Conservation (phyloP, 2,113 vertebrate genomes). For the Peromyscus maniculatus region DNA sequence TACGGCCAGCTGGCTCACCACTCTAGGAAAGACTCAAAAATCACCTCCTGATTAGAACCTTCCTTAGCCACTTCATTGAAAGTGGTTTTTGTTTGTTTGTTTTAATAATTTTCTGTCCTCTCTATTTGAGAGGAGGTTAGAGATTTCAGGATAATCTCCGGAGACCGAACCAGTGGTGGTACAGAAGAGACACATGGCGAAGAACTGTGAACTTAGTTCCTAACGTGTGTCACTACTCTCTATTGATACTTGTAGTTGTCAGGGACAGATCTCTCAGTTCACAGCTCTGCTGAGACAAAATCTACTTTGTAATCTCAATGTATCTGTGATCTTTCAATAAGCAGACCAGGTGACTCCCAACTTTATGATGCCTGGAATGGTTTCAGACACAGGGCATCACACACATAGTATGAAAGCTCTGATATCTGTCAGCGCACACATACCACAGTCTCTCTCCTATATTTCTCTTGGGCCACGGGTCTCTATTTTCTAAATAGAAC, state of each 20-base stretch:
- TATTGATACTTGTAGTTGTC: background rate
- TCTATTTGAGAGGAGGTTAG: background rate
- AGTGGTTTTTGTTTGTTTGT: background rate
- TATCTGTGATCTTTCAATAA: background rate
- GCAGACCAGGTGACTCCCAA: background rate
- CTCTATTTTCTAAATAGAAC: conserved; percentile 30
- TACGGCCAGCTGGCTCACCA: background rate
- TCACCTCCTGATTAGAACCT: background rate
- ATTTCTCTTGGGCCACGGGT: background rate
- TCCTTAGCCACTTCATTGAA: background rate
- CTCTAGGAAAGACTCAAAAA: background rate
- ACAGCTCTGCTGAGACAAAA: background rate
- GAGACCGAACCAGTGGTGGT: background rate
- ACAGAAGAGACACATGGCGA: background rate
- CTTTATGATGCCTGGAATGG: fast-evolving
- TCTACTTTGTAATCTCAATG: background rate
- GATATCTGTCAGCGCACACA: background rate
- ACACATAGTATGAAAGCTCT: background rate
- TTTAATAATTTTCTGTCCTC: conserved; percentile 9
- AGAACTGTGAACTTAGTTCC: background rate
- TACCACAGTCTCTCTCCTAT: background rate
- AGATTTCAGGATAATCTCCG: background rate
- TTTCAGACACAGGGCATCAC: background rate
- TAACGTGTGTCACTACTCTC: background rate
- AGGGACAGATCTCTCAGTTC: background rate